Conservation (phyloP, 1,140 invertebrate genomes). For the Aporrectodea caliginosa region DNA sequence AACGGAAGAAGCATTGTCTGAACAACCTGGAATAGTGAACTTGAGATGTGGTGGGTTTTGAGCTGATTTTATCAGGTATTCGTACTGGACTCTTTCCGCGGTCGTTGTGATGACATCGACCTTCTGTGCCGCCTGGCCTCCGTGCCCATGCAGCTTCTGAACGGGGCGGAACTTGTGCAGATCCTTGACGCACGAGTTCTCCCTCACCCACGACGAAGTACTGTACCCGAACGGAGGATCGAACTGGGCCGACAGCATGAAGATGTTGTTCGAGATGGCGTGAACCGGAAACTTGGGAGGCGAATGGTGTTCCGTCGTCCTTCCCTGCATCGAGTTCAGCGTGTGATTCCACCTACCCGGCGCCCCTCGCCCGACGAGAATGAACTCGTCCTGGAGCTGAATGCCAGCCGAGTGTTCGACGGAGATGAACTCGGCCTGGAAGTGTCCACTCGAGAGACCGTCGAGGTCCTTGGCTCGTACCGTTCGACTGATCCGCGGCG, state of each 20-base stretch:
- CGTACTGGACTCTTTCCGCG: slow-evolving; percentile 8
- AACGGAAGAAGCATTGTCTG: no score
- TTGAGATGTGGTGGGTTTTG: slow-evolving; percentile 24
- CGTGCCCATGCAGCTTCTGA: slow-evolving; percentile 29
- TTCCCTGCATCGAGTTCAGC: not conserved
- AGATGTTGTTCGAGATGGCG: slow-evolving; percentile 27
- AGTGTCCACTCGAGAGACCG: slow-evolving; percentile 33
- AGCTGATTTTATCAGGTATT: slow-evolving; percentile 27
- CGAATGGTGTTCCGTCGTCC: not conserved
- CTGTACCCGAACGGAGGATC: slow-evolving; percentile 45
- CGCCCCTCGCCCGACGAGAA: slow-evolving; percentile 36
- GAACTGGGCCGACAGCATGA: slow-evolving; percentile 41
- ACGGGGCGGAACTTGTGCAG: slow-evolving; percentile 40
- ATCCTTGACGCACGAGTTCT: slow-evolving; percentile 41
- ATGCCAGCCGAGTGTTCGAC: slow-evolving; percentile 38
- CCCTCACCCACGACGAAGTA: slow-evolving; percentile 38
- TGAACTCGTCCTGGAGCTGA: slow-evolving; percentile 38
- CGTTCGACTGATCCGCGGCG: slow-evolving; percentile 33
- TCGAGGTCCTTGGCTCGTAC: slow-evolving; percentile 30
- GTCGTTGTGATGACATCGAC: not conserved
- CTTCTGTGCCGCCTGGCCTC: no score
- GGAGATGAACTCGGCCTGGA: slow-evolving; percentile 35
- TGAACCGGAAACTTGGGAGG: not conserved
- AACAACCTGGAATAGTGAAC: slow-evolving; percentile 33
- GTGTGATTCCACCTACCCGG: not conserved